Evolutionary conservation across 2,113 vertebrate species (phyloP).

Genomic region (Manacus vitellinus): DNA sequence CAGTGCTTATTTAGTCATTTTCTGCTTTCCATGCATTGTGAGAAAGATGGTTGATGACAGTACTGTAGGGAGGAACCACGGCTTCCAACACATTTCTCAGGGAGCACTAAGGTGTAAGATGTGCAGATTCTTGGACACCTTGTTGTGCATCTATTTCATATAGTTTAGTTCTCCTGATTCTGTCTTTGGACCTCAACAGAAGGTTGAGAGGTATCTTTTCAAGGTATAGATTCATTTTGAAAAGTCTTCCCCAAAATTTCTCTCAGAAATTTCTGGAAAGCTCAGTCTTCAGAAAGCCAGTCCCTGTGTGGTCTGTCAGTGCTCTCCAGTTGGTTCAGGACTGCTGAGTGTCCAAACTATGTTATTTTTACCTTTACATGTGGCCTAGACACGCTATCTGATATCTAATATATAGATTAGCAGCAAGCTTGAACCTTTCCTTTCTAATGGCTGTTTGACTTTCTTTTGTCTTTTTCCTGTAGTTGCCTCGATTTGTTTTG

Average conservation of each 20-base stretch:
- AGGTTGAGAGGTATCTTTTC: not conserved
- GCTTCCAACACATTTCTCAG: not conserved
- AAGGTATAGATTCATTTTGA: not conserved
- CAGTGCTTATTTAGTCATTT: not conserved
- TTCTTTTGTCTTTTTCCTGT: not conserved
- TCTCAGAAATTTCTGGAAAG: not conserved
- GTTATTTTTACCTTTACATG: not conserved
- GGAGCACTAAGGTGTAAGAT: not conserved
- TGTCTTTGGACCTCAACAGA: not conserved
- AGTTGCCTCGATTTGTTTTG: not conserved
- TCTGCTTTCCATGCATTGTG: not conserved
- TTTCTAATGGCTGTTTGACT: not conserved
- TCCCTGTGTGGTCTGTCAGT: not conserved
- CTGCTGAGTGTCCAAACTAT: not conserved
- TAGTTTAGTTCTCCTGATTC: not conserved
- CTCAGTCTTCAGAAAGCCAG: not conserved
- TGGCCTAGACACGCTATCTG: not conserved
- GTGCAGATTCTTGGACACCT: not conserved
- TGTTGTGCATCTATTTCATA: not conserved
- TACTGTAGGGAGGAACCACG: not conserved
- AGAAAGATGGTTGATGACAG: not conserved
- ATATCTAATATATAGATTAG: not conserved
- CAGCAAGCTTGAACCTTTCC: not conserved
- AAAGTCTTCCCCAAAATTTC: not conserved
- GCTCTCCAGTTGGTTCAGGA: not conserved